Evolutionary conservation across 2,888 invertebrate species (phyloP).

Genomic region (Agrenia bidenticulata): DNA sequence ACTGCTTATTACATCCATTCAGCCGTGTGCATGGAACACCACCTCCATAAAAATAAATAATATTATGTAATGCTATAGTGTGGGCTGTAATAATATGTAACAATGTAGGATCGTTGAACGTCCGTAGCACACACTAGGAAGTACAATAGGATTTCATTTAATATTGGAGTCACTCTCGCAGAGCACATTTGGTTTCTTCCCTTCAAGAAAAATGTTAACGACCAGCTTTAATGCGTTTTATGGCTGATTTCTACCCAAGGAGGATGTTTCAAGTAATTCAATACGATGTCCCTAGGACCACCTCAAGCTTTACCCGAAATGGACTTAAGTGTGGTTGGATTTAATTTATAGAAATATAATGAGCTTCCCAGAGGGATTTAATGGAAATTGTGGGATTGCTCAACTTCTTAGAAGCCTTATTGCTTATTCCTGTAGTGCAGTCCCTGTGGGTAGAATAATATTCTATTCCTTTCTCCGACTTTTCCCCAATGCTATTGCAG

Average conservation of each 20-base stretch:
- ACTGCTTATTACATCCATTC: too few species aligned
- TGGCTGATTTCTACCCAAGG: constrained; percentile 28
- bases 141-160: too few species aligned
- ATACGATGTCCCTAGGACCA: constrained; percentile 6
- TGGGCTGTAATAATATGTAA: too few species aligned
- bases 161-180: not conserved
- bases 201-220: constrained; percentile 27
- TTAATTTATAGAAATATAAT: constrained; percentile 27
- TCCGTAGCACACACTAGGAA: too few species aligned
- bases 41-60: too few species aligned
- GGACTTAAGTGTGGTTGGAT: constrained; percentile 20
- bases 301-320: constrained; percentile 5
- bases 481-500: too few species aligned
- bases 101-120: too few species aligned
- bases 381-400: constrained; percentile 13
- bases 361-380: constrained; percentile 20
- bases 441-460: not conserved
- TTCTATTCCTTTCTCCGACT: too few species aligned
- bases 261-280: constrained; percentile 18
- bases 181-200: not conserved
- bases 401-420: not conserved
- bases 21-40: too few species aligned
- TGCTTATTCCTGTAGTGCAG: not conserved
- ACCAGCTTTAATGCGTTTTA: constrained; percentile 38
- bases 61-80: too few species aligned